Evolutionary conservation across 2,888 invertebrate species (phyloP).

Genomic region (Tricholauxania praeusta): DNA sequence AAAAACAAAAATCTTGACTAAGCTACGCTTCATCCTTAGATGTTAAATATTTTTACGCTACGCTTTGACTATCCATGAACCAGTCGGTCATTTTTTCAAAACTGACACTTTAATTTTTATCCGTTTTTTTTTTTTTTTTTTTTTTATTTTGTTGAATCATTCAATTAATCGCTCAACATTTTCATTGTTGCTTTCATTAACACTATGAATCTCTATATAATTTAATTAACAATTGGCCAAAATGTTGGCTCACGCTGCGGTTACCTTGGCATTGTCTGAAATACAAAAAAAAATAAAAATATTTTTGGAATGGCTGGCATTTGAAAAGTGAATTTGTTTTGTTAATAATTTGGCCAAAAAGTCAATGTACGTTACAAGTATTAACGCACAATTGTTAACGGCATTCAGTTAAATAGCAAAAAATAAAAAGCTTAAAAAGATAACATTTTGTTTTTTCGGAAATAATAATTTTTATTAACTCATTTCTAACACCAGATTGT

Average conservation of each 20-base stretch:
- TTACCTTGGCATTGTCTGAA: neutral
- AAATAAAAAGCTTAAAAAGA: neutral
- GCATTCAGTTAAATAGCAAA: neutral
- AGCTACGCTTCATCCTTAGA: no score
- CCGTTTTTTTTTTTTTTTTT: neutral
- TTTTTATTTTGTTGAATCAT: neutral
- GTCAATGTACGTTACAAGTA: no score
- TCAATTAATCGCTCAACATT: neutral
- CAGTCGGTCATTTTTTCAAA: neutral
- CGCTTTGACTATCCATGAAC: conserved; percentile 1
- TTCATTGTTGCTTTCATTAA: neutral
- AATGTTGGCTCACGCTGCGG: conserved; percentile 3
- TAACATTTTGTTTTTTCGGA: neutral
- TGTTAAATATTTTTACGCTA: neutral
- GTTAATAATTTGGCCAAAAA: no score
- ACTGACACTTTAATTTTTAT: neutral
- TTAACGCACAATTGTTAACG: no score
- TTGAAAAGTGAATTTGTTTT: no score
- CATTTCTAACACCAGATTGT: no score
- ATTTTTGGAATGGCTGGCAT: no score
- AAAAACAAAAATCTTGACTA: no score
- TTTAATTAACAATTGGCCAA: conserved; percentile 9
- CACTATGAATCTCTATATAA: neutral
- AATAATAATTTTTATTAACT: no score
- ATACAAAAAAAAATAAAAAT: no score